phyloP scores from a whole-genome alignment of 2,113 vertebrate genomes.

The Pygoscelis adeliae region DNA sequence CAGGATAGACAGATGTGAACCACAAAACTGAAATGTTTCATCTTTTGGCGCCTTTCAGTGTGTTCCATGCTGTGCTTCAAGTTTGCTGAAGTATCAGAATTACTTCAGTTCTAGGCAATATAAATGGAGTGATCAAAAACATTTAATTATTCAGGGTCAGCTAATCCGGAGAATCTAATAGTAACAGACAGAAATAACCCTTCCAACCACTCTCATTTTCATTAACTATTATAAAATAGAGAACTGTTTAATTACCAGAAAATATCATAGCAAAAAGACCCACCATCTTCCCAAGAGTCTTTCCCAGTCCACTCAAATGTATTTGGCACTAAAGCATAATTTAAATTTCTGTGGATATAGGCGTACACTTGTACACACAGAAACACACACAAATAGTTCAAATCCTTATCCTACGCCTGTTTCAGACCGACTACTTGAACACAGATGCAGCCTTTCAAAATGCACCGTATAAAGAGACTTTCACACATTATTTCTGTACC shows the following conservation, averaged over 20 bases:
- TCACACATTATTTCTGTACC: slow-evolving; percentile 68
- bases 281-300: slow-evolving; percentile 54
- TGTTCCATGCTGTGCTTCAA: slow-evolving; percentile 69
- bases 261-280: slow-evolving; percentile 39
- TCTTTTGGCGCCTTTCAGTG: slow-evolving; percentile 70
- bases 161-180: slow-evolving; percentile 55
- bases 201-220: slow-evolving; percentile 49
- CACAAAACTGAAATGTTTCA: slow-evolving; percentile 70
- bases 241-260: slow-evolving; percentile 65
- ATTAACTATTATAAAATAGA: slow-evolving; percentile 43
- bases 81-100: slow-evolving; percentile 72
- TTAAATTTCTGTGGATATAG: slow-evolving; percentile 31
- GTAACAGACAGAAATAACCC: slow-evolving; percentile 58
- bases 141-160: slow-evolving; percentile 62
- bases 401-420: neutral
- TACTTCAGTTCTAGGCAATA: slow-evolving; percentile 69
- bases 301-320: slow-evolving; percentile 12
- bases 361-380: neutral
- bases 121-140: slow-evolving; percentile 68
- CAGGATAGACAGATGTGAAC: slow-evolving; percentile 71
- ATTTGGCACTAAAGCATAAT: slow-evolving; percentile 43
- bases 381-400: slow-evolving; percentile 13
- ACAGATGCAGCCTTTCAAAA: slow-evolving; percentile 62
- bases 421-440: slow-evolving; percentile 19
- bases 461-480: neutral